Evolutionary conservation across 30 jellyfish, hydroid and myxozoan species (phyloP).

Genomic region (Cassiopea xamachana): DNA sequence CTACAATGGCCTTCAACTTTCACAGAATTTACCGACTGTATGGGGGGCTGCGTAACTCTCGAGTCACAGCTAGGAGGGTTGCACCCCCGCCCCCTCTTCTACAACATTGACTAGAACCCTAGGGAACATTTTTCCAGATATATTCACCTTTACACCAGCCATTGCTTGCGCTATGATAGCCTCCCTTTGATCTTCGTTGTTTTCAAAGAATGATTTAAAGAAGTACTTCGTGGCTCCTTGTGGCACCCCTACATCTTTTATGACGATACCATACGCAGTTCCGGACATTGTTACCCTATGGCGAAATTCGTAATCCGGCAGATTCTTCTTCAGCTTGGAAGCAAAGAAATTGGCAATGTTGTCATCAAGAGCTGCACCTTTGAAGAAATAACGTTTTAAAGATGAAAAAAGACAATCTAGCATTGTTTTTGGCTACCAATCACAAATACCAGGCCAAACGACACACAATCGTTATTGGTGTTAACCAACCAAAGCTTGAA

Average conservation of each 20-base stretch:
- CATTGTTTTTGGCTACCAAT: background rate
- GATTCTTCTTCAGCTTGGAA: slow-evolving; percentile 14
- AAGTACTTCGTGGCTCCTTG: slow-evolving; percentile 57
- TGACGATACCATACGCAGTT: slow-evolving; percentile 73
- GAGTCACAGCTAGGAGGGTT: too few species aligned
- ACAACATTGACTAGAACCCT: too few species aligned
- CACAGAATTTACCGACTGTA: too few species aligned
- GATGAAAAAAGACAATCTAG: background rate
- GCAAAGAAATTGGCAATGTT: slow-evolving; percentile 62
- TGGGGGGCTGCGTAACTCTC: too few species aligned
- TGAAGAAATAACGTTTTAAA: background rate
- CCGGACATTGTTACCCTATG: slow-evolving; percentile 67
- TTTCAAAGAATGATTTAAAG: slow-evolving; percentile 72
- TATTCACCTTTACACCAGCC: slow-evolving; percentile 76
- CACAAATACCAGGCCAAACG: too few species aligned
- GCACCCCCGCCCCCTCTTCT: too few species aligned
- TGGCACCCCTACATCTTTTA: slow-evolving; percentile 52
- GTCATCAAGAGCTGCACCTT: slow-evolving; percentile 88
- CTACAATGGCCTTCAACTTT: too few species aligned
- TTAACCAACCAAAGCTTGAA: too few species aligned
- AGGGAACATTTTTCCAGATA: background rate
- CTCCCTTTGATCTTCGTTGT: slow-evolving; percentile 88
- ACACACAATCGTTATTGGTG: too few species aligned
- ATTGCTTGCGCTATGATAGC: slow-evolving; percentile 71
- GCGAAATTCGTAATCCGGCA: slow-evolving; percentile 56